phyloP scores from a whole-genome alignment of 2,113 vertebrate species.

The Microcebus lehilahytsara region DNA sequence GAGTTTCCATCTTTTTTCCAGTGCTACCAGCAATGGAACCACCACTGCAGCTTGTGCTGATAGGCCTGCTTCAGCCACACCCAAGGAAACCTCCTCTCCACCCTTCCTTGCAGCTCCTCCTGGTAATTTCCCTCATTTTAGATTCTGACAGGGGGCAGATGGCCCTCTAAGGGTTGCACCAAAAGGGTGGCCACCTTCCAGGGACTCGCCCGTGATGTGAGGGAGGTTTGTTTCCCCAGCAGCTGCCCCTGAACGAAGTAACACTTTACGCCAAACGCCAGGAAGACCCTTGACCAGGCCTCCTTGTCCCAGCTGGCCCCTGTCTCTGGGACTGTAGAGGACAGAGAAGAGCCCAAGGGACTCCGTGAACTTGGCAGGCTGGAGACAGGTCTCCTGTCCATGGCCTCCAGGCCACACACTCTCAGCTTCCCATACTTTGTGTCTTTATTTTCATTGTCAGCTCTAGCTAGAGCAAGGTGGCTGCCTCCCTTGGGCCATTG shows the following conservation, averaged over 20 bases:
- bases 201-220: rapidly evolving
- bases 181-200: not conserved
- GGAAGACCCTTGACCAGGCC: not conserved
- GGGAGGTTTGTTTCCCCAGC: rapidly evolving
- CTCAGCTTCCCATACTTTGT: rapidly evolving
- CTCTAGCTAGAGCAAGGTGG: rapidly evolving
- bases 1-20: slow-evolving; percentile 32
- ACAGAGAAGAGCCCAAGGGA: not conserved
- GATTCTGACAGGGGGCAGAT: not conserved
- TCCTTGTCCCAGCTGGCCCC: not conserved
- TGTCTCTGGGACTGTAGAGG: no score
- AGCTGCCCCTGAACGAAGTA: not conserved
- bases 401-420: rapidly evolving
- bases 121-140: slow-evolving; percentile 70
- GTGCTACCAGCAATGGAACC: not conserved
- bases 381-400: rapidly evolving
- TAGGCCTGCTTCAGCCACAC: not conserved
- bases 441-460: not conserved
- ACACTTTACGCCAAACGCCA: rapidly evolving
- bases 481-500: not conserved
- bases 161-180: not conserved
- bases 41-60: rapidly evolving
- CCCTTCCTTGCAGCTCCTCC: not conserved
- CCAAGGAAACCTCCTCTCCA: not conserved
- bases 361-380: not conserved